Evolutionary conservation across 2,113 vertebrate genomes (phyloP), one percentile per base, ranked within the genome.

Genomic region (Ancistrus triradiatus): DNA sequence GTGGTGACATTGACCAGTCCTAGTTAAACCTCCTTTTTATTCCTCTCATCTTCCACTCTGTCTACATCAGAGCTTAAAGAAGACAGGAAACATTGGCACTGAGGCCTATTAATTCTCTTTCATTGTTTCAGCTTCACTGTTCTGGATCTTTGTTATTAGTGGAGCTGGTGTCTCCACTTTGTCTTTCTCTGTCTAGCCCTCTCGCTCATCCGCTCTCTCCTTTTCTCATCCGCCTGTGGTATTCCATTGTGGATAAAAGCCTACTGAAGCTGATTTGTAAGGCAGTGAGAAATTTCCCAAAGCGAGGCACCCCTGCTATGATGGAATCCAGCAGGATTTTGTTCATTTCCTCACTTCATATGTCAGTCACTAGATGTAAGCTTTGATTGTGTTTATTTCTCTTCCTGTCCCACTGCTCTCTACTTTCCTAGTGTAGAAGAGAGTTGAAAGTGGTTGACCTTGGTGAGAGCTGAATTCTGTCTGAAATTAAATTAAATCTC

Each of bases 1-100:
- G 64, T 68, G 78, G 78, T 78, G 63, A 83, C 82, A 77, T 68
- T 68, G 65, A 1, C 43, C 66, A 66, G 73, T 80, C 78, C 78
- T 80, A 80, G 74, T 80, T 81, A 78, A 63, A 49, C 18, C 68
- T 56, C 49, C 47, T 55, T 25, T 44, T 57, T 57, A 18, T 69
- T 74, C 24, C 70, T 61, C 63, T 67, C 71, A 64, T 58, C 59
- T 42, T 28, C 21, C 17, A 38, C 43, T 35, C 49, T 56, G 35
- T 50, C 40, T 50, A 13, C 35, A 11, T 55, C 51, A 33, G 22
- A 18, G 62, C 31, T 50, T 66, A 50, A 68, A 68, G 59, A 51
- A 66, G 49, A 61, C 63, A 58, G 44, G 31, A 62, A 27, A 19
- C 14, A 22, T 66, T 53, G 40, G 57, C 22, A 37, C 56, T 49